These are phyloP conservation scores for Charadrius vociferus DNA, from an alignment of 2,113 vertebrate species.

Conservation along the genomic window DNA sequence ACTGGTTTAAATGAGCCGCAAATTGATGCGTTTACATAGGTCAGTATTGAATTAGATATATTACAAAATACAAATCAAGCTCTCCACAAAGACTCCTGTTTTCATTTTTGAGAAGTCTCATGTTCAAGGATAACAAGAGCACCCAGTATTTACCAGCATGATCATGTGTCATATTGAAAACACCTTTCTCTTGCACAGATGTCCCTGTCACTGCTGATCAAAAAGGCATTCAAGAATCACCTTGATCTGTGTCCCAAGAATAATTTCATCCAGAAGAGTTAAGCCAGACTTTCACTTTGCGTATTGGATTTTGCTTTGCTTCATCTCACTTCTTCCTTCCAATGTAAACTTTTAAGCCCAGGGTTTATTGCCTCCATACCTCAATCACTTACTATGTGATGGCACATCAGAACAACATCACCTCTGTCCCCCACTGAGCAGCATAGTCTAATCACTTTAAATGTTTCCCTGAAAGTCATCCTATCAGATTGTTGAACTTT, in stretches of 20 bases:
- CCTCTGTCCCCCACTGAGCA: neutral
- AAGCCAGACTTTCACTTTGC: neutral
- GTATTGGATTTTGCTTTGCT: conserved; percentile 22
- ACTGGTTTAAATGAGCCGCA: neutral
- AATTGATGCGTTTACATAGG: neutral
- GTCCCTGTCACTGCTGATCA: neutral
- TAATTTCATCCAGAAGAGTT: conserved; percentile 12
- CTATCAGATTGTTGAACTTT: neutral
- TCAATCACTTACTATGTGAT: neutral
- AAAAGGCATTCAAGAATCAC: neutral
- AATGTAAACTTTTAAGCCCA: neutral
- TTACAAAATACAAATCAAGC: neutral
- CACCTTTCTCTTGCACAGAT: neutral
- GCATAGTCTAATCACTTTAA: neutral
- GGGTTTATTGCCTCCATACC: neutral
- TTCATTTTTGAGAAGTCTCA: neutral
- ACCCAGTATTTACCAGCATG: neutral
- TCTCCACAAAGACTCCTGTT: neutral
- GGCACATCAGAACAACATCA: neutral
- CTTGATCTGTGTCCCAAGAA: neutral
- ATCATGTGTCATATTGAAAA: neutral
- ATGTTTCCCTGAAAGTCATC: neutral
- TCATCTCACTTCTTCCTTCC: neutral
- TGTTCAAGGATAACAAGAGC: neutral
- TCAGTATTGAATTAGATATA: neutral